These are phyloP conservation scores for Loxodonta africana DNA, from an alignment of 2,113 vertebrate genomes.

Conservation along the genomic window DNA sequence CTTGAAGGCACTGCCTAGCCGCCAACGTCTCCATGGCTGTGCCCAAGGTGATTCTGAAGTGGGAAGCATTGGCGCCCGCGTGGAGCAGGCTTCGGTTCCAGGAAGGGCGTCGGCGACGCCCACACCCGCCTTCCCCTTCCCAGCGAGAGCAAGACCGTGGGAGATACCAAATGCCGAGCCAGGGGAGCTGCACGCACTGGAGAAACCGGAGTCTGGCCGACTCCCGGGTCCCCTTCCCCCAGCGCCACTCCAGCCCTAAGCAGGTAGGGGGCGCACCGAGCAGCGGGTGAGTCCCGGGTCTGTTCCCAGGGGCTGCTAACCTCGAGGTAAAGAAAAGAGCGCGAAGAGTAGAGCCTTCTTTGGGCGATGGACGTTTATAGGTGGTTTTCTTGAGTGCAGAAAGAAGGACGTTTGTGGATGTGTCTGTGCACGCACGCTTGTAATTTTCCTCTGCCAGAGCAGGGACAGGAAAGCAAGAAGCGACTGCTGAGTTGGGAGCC, in stretches of 20 bases:
- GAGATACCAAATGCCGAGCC: constrained; percentile 79
- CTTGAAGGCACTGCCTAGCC: constrained; percentile 52
- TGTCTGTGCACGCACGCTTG: constrained; percentile 42
- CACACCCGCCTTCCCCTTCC: constrained; percentile 64
- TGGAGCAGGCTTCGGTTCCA: constrained; percentile 44
- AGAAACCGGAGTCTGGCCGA: neutral
- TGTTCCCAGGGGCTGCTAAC: neutral
- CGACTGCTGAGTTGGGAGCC: constrained; percentile 47
- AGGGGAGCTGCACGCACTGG: constrained; percentile 71
- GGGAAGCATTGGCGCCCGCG: neutral
- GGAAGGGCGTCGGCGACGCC: constrained; percentile 73
- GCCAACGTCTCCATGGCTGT: constrained; percentile 56
- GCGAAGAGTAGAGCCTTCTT: constrained; percentile 36
- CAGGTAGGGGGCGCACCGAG: constrained; percentile 63
- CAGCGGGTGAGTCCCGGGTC: neutral
- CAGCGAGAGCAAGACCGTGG: constrained; percentile 65
- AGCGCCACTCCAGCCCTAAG: neutral
- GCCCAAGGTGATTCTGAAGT: constrained; percentile 59
- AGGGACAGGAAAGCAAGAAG: neutral
- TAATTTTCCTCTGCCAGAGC: constrained; percentile 55
- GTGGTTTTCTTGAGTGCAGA: constrained; percentile 69
- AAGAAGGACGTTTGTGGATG: constrained; percentile 57
- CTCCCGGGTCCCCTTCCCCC: neutral
- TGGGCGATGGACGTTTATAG: constrained; percentile 21
- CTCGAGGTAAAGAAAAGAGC: constrained; percentile 46